A percentile compares a stretch with the other conserved stretches of the same genome.
Conservation (phyloP, 2,888 invertebrate genomes). For the Lycophotia porphyrea region DNA sequence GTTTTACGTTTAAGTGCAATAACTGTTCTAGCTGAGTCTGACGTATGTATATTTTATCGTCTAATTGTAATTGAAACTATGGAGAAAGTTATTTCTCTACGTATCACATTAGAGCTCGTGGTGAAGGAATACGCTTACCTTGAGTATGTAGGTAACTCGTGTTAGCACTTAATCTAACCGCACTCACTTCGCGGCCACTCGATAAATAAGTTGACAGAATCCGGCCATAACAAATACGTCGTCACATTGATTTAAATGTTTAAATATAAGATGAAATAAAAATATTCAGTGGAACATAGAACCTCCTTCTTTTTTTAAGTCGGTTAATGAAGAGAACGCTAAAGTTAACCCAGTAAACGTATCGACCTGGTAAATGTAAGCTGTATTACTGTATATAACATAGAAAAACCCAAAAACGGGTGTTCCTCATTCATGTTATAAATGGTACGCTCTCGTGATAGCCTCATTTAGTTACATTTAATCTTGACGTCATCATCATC, state of each 20-base stretch:
- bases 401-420: neutral
- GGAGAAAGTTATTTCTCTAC: constrained; percentile 50
- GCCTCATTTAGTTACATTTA: neutral
- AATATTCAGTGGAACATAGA: too few relatives aligned
- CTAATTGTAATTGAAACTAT: constrained; percentile 41
- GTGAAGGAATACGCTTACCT: constrained; percentile 55
- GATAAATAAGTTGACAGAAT: constrained; percentile 55
- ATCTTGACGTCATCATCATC: neutral
- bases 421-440: neutral
- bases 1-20: constrained; percentile 3
- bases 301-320: too few relatives aligned
- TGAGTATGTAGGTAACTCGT: constrained; percentile 66
- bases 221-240: constrained; percentile 10
- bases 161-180: constrained; percentile 62
- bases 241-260: constrained; percentile 29
- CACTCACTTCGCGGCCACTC: constrained; percentile 55
- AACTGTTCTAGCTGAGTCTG: constrained; percentile 6
- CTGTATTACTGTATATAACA: neutral
- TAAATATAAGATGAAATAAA: neutral
- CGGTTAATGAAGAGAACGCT: neutral
- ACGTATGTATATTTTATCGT: constrained; percentile 29
- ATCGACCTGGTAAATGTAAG: neutral
- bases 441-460: neutral
- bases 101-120: constrained; percentile 21
- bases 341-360: neutral